Conservation (phyloP, 2,797 vertebrate species). For the Anableps anableps region DNA sequence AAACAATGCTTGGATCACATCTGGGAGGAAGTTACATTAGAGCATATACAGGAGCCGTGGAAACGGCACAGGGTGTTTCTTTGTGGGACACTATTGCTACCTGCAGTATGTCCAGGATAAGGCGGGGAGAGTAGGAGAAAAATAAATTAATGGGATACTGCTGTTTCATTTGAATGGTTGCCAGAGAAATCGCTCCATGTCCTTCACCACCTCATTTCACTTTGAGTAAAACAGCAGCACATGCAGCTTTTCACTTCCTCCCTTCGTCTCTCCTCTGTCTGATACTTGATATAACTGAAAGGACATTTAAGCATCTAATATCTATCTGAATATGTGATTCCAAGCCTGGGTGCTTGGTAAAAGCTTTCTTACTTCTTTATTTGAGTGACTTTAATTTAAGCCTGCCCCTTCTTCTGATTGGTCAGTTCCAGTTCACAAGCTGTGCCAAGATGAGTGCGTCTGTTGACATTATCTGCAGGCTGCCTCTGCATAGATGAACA, state of each 20-base stretch:
- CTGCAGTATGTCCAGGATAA: slow-evolving; percentile 32
- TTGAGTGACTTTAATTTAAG: slow-evolving; percentile 36
- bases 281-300: slow-evolving; percentile 62
- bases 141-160: slow-evolving; percentile 43
- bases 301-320: slow-evolving; percentile 41
- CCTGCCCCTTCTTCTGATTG: slow-evolving; percentile 27
- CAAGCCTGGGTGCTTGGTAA: slow-evolving; percentile 19
- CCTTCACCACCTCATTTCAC: slow-evolving; percentile 73
- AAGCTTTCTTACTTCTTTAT: slow-evolving; percentile 37
- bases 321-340: not conserved
- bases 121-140: not conserved
- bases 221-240: slow-evolving; percentile 61
- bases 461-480: slow-evolving; percentile 20
- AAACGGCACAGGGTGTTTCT: slow-evolving; percentile 57
- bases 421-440: slow-evolving; percentile 20
- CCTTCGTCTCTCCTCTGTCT: slow-evolving; percentile 31
- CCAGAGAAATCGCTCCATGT: slow-evolving; percentile 68
- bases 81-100: slow-evolving; percentile 39
- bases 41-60: slow-evolving; percentile 30
- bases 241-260: slow-evolving; percentile 12
- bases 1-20: slow-evolving; percentile 55
- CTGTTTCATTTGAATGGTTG: slow-evolving; percentile 65
- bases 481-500: not conserved
- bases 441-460: slow-evolving; percentile 15
- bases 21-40: slow-evolving; percentile 51